Evolutionary conservation across 2,797 vertebrate genomes (phyloP), one percentile per base, ranked within the genome.

Genomic region (Phalanger gymnotis): DNA sequence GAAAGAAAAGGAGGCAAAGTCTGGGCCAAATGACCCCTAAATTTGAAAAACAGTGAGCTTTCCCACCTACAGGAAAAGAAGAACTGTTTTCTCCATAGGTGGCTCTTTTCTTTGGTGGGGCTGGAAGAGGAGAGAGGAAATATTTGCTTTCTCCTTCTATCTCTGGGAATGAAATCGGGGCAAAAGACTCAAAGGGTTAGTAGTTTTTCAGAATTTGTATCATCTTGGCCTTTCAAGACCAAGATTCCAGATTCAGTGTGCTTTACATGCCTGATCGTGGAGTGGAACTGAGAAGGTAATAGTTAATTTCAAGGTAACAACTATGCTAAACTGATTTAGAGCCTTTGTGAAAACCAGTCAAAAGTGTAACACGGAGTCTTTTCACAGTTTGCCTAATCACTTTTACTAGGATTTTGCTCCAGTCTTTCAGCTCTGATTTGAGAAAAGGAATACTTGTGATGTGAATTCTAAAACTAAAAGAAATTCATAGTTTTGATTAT

Each of bases 391-490:
- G 9, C 81, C 89, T 0, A 54, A 54, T 54, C 54, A 61, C 52
- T 93, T 96, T 95, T 57, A 53, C 30, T 2, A 53, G 12, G 53
- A 93, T 0, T 1, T 53, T 96, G 27, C 4, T 31, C 31, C 22
- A 40, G 51, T 40, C 25, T 94, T 91, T 91, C 52, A 95, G 56
- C 51, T 53, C n/a, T 53, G 53, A 5, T 53, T 2, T 66, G n/a
- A 96, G 93, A 91, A 96, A 95, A 0, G 56, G 13, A 92, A 90
- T 92, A 91, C 19, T 89, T 2, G 54, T 28, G 90, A 55, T 2
- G 55, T 31, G 90, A 55, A 73, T 92, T 91, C 34, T 51, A 34
- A 95, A 87, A 56, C 53, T 95, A 6, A 66, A 87, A 90, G 16
- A 55, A 53, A 53, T 47, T 31, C 27, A 28, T 30, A 56, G 52